Evolutionary conservation across 1,140 invertebrate species (phyloP), one percentile per base, ranked within the genome.

Genomic region (Nylanderia fulva): DNA sequence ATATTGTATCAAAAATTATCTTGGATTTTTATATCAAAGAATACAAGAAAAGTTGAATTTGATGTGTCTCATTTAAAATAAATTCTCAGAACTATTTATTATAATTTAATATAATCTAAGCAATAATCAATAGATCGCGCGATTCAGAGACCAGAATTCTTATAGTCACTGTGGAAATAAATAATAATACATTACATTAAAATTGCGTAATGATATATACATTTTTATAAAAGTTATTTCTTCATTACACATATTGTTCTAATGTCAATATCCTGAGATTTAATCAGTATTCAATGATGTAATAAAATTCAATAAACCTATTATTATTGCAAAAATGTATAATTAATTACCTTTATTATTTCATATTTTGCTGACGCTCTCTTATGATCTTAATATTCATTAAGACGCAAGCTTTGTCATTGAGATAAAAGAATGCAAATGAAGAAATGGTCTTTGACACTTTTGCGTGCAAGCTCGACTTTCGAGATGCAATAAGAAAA

Each of bases 401-500:
- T 52, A 52, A 33, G 3, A 68, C 21, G 21, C n/a, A 24, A 24
- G 13, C 18, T 58, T 82, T 42, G 52, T 21, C 33, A 7, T 36
- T 7, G 9, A 58, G 27, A 58, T 54, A 80, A 58, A 82, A 7
- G 4, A 82, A 72, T 58, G 21, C 21, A 27, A 80, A 80, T 82
- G 45, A 82, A 72, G 77, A 82, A 71, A 72, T 82, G 13, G 18
- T 45, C 24, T n/a, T n/a, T 18, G 33, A 71, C 52, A 56, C 11
- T 24, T 71, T 71, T 71, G 21, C 13, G 36, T 45, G 24, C 24
- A 64, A 68, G 21, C 63, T 54, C 45, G 24, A 72, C 58, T 58
- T 54, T 24, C 0, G 36, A 60, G 54, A 72, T 21, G n/a, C 18
- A 18, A 61, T 15, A 36, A 1, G 29, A 80, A 69, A 52, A 77